These are phyloP conservation scores for Andrena fulva DNA, from an alignment of 2,888 invertebrate genomes.

Conservation along the genomic window DNA sequence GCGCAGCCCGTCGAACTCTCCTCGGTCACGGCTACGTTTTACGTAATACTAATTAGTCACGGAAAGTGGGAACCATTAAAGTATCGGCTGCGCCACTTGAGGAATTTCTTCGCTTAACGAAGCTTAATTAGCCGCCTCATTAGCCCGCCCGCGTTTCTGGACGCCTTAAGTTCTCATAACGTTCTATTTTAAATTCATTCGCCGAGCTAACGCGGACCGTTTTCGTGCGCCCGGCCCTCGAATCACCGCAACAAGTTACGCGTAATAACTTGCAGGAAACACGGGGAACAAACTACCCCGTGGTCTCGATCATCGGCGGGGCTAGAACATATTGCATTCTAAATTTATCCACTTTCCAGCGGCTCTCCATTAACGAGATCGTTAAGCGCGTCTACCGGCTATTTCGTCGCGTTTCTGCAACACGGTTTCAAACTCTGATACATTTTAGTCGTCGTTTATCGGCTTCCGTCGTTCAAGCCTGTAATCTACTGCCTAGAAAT, in stretches of 20 bases:
- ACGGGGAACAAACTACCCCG: constrained; percentile 7
- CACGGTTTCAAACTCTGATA: background rate
- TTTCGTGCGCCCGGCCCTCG: constrained; percentile 3
- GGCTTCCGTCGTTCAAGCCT: background rate
- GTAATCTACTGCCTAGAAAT: too few species aligned
- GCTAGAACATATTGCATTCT: constrained; percentile 24
- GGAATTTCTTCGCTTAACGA: constrained; percentile 67
- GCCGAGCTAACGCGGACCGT: constrained; percentile 16
- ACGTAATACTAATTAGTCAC: constrained; percentile 65
- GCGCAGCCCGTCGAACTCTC: constrained; percentile 37
- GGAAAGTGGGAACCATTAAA: constrained; percentile 57
- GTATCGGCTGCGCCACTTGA: constrained; percentile 56
- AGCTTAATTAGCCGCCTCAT: constrained; percentile 71
- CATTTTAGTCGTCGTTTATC: background rate
- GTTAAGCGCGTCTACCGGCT: background rate
- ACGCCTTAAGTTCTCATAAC: constrained; percentile 43
- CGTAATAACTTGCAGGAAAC: constrained; percentile 17
- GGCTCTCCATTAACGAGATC: constrained; percentile 30
- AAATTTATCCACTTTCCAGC: constrained; percentile 24
- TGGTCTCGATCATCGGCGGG: constrained; percentile 7
- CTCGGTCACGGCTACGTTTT: constrained; percentile 30
- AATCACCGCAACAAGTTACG: constrained; percentile 26
- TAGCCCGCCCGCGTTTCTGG: constrained; percentile 59
- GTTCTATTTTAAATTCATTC: constrained; percentile 63
- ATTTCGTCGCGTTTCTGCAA: background rate